Conservation (phyloP, 1,140 invertebrate genomes). For the Wasmannia auropunctata region DNA sequence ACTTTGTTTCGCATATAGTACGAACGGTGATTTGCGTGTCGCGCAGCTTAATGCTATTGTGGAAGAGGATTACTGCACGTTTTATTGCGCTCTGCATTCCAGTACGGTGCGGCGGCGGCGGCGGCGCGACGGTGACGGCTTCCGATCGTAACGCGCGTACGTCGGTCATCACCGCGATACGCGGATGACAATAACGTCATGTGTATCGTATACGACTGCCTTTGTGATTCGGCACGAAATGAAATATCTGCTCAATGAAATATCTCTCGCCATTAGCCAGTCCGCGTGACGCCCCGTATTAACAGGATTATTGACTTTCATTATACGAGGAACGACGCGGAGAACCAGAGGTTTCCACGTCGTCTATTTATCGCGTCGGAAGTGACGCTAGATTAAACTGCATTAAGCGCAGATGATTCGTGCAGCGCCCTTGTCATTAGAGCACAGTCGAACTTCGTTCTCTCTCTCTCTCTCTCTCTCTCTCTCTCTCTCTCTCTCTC, state of each 20-base stretch:
- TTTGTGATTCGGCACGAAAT: slow-evolving; percentile 4
- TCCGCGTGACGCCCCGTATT: not conserved
- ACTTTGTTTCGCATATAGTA: not conserved
- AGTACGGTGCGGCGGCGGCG: not conserved
- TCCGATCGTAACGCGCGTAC: slow-evolving; percentile 21
- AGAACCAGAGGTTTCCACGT: not conserved
- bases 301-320: slow-evolving; percentile 25
- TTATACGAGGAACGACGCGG: not conserved
- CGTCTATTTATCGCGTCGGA: slow-evolving; percentile 8
- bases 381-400: not conserved
- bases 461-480: no score
- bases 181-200: not conserved
- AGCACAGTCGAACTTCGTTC: no score
- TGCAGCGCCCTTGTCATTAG: not conserved
- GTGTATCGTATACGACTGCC: slow-evolving; percentile 5
- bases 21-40: slow-evolving; percentile 12
- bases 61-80: not conserved
- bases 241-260: slow-evolving; percentile 5
- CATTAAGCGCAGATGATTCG: not conserved
- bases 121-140: not conserved
- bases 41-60: slow-evolving; percentile 23
- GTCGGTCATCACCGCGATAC: not conserved
- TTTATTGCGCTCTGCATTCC: slow-evolving; percentile 23
- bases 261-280: not conserved
- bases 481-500: no score